A percentile compares a stretch with the other conserved stretches of the same genome.
Conservation (phyloP, 2,888 invertebrate species). For the Anoncus sp. region DNA sequence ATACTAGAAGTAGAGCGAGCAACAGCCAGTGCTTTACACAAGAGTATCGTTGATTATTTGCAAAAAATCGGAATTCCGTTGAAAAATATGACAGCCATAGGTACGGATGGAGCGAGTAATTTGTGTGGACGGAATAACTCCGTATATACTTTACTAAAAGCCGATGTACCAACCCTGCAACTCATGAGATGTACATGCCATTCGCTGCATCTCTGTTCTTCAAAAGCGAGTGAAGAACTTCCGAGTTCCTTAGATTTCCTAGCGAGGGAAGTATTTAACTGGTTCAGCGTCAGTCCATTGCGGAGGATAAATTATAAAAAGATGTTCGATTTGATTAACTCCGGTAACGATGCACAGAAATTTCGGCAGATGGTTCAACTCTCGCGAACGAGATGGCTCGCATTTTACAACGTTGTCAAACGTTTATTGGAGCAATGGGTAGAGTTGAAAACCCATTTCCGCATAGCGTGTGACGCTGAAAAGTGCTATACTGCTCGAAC, state of each 20-base stretch:
- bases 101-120: slow-evolving; percentile 68
- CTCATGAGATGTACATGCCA: slow-evolving; percentile 68
- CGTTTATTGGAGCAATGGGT: slow-evolving; percentile 58
- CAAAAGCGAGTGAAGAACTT: slow-evolving; percentile 64
- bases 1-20: slow-evolving; percentile 55
- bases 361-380: slow-evolving; percentile 50
- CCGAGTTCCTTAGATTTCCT: slow-evolving; percentile 66
- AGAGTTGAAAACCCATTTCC: slow-evolving; percentile 64
- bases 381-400: slow-evolving; percentile 65
- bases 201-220: slow-evolving; percentile 66
- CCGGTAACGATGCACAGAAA: slow-evolving; percentile 36
- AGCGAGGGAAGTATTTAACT: slow-evolving; percentile 65
- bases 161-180: slow-evolving; percentile 54
- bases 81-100: slow-evolving; percentile 66
- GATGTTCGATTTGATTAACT: slow-evolving; percentile 40
- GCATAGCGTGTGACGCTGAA: slow-evolving; percentile 40
- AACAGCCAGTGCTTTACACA: slow-evolving; percentile 40
- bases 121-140: slow-evolving; percentile 66
- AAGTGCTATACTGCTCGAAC: slow-evolving; percentile 53
- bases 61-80: slow-evolving; percentile 39
- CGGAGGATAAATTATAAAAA: slow-evolving; percentile 49
- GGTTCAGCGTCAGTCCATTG: slow-evolving; percentile 65
- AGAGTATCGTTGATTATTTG: slow-evolving; percentile 27
- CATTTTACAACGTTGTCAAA: slow-evolving; percentile 61
- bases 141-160: slow-evolving; percentile 60